A percentile compares a stretch with the other conserved stretches of the same genome.
These are phyloP conservation scores for Strigops habroptila DNA, from an alignment of 2,113 vertebrate genomes.

Conservation along the genomic window DNA sequence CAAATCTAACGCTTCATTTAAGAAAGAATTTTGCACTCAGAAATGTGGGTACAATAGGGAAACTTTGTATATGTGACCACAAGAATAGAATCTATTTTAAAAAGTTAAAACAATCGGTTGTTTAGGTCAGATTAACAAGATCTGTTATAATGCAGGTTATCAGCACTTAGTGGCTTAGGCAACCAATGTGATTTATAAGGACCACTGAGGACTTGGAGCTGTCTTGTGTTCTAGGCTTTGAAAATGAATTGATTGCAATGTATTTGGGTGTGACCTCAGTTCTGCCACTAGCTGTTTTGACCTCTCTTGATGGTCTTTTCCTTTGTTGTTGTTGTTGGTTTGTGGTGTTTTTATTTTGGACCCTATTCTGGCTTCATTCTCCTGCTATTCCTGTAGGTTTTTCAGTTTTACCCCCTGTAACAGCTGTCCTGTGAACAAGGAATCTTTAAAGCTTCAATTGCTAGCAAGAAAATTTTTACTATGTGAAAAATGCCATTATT, in stretches of 20 bases:
- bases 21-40: neutral
- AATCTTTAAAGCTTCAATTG: neutral
- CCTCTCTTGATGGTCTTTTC: neutral
- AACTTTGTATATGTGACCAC: neutral
- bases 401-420: neutral
- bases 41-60: neutral
- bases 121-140: neutral
- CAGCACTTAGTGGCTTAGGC: neutral
- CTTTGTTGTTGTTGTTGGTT: neutral
- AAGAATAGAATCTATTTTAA: neutral
- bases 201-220: neutral
- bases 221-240: neutral
- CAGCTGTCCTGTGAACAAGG: neutral
- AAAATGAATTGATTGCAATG: neutral
- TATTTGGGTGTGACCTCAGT: neutral
- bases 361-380: neutral
- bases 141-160: neutral
- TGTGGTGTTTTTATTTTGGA: neutral
- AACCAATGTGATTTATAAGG: neutral
- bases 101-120: fast-evolving
- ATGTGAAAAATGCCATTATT: neutral
- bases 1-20: neutral
- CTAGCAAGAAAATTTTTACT: neutral
- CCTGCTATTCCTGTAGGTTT: neutral
- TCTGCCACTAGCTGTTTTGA: neutral